Percentiles rank a stretch among this genome's conserved stretches.
Evolutionary conservation across 2,888 invertebrate genomes (phyloP).

Genomic region (Ophonus ardosiacus): DNA sequence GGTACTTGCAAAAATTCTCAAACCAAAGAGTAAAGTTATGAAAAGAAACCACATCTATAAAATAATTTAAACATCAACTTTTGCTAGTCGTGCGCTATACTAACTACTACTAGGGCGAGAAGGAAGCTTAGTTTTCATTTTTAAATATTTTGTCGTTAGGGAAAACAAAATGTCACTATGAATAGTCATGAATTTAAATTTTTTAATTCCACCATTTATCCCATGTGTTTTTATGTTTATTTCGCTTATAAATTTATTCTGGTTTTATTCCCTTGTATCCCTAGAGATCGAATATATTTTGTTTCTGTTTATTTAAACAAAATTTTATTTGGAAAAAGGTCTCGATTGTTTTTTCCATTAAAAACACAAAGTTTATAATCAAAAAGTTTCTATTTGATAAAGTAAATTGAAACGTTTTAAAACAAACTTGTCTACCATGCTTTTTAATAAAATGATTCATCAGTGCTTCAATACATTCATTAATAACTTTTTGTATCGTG

Average conservation of each 20-base stretch:
- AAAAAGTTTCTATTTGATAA: not conserved
- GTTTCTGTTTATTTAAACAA: not conserved
- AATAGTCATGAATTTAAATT: too few relatives aligned
- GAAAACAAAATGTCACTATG: too few relatives aligned
- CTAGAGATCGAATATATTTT: not conserved
- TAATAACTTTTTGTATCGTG: not conserved
- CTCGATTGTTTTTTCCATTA: not conserved
- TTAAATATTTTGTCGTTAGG: too few relatives aligned
- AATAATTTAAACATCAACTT: too few relatives aligned
- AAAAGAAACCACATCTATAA: too few relatives aligned
- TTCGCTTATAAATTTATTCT: not conserved
- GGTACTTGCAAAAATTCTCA: too few relatives aligned
- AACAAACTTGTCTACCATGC: not conserved
- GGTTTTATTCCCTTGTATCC: not conserved
- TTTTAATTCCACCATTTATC: not conserved
- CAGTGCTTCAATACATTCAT: not conserved
- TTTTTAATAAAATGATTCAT: not conserved
- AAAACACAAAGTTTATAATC: not conserved
- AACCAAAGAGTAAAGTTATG: too few relatives aligned
- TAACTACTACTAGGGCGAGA: too few relatives aligned
- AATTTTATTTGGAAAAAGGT: not conserved
- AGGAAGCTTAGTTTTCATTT: too few relatives aligned
- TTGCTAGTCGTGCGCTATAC: too few relatives aligned
- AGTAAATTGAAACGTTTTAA: not conserved
- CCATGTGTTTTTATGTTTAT: not conserved